Base-by-base conservation (phyloP, 2,113 vertebrate genomes). In the Glareola pratincola region DNA sequence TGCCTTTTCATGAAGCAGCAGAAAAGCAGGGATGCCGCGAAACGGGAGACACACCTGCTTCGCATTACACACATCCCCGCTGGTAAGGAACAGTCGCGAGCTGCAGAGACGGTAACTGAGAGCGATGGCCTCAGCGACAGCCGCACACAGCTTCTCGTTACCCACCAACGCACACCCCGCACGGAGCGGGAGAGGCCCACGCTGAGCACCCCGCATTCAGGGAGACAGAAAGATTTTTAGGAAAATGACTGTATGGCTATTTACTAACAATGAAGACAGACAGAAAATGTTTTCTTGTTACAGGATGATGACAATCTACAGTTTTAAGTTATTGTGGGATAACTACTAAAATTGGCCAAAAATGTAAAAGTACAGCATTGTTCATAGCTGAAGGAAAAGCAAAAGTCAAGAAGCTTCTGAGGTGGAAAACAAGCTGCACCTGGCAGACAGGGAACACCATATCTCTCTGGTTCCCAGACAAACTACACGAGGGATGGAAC, bases 311-410 rank as follows among this genome's bases (percentile, higher is more conserved):
- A 48, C 26, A 75, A 64, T 30, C 43, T 59, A 47, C 18, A 45
- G 29, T 69, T 88, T 85, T 75, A 48, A 79, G 18, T 69, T 83
- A 85, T 85, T 87, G n/a, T n/a, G n/a, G n/a, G n/a, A n/a, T n/a
- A n/a, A n/a, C n/a, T n/a, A n/a, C n/a, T n/a, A n/a, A n/a, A n/a
- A n/a, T n/a, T n/a, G n/a, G n/a, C n/a, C n/a, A n/a, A n/a, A n/a
- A n/a, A n/a, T n/a, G n/a, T n/a, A n/a, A n/a, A n/a, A n/a, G n/a
- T n/a, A n/a, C n/a, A n/a, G n/a, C n/a, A n/a, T n/a, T n/a, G n/a
- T n/a, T n/a, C n/a, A n/a, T n/a, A n/a, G n/a, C n/a, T n/a, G n/a
- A n/a, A n/a, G n/a, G n/a, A n/a, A n/a, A n/a, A n/a, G n/a, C n/a
- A n/a, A n/a, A n/a, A n/a, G n/a, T n/a, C n/a, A n/a, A n/a, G n/a